phyloP scores from a whole-genome alignment of 2,797 vertebrate species.

The Scleropages formosus region DNA sequence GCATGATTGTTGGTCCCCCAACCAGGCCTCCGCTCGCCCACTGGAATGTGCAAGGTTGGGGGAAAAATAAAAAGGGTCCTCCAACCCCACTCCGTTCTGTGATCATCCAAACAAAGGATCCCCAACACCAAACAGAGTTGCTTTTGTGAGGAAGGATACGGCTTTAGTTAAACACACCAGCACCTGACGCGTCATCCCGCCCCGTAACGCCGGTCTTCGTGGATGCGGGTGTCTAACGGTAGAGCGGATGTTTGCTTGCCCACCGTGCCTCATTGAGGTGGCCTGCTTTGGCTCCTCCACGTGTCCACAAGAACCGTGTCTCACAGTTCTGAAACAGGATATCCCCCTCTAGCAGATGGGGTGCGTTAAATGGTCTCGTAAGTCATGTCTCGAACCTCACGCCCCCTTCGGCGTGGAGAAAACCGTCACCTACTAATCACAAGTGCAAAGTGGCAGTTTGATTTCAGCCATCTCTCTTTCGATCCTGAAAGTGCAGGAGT shows the following conservation, averaged over 20 bases:
- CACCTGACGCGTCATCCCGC: not conserved
- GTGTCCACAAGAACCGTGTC: too few species aligned
- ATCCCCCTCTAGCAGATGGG: too few species aligned
- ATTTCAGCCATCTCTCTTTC: not conserved
- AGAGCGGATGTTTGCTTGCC: too few species aligned
- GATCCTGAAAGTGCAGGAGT: too few species aligned
- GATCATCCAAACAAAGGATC: conserved; percentile 52
- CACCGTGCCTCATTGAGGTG: too few species aligned
- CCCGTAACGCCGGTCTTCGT: too few species aligned
- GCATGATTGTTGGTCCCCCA: conserved; percentile 46
- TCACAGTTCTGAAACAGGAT: too few species aligned
- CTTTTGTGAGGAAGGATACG: conserved; percentile 53
- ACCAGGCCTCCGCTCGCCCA: conserved; percentile 37
- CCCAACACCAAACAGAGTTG: conserved; percentile 50
- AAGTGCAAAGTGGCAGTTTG: not conserved
- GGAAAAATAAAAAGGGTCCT: conserved; percentile 57
- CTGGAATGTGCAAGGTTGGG: conserved; percentile 59
- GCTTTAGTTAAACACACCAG: conserved; percentile 31
- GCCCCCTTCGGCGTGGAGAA: too few species aligned
- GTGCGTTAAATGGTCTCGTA: too few species aligned
- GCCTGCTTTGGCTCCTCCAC: too few species aligned
- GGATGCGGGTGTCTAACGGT: not conserved
- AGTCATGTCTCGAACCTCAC: too few species aligned
- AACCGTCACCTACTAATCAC: not conserved
- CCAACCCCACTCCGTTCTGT: conserved; percentile 39